Base-by-base conservation (phyloP, 1,140 invertebrate species). In the Leptonema lineaticorne region DNA sequence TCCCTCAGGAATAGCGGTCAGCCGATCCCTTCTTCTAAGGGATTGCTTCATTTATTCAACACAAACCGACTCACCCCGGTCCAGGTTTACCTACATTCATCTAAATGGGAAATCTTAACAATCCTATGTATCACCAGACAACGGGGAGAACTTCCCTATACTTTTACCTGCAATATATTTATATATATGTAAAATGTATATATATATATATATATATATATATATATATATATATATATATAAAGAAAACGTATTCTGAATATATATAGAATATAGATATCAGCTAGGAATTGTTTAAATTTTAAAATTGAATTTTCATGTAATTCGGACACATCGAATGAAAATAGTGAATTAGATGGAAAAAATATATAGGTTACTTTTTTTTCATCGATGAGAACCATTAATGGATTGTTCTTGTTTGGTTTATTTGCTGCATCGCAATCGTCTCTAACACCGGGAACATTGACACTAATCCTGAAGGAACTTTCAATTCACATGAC, bases 401-500 rank as follows among this genome's bases (percentile, higher is more conserved):
- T 18, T 70, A 70, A 70, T 70, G 69, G 69, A 67, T 22, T 63
- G 50, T 30, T 53, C 69, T 67, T 70, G 69, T 70, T 70, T 57
- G 48, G 37, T 62, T 69, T 67, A 67, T 63, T 70, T 37, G 28
- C 58, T 63, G 45, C 58, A 46, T 67, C 41, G 28, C 48, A 70
- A 67, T 70, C 63, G 45, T 28, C 58, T 28, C 69, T 50, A 70
- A 67, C 64, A 70, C 64, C 65, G 57, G 41, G n/a, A 59, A 26
- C 46, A 45, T 18, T 67, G 57, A 41, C 64, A 45, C 63, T 70
- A 70, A 70, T 70, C 69, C 64, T 29, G 62, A 67, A 70, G 60
- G 65, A 70, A 70, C 41, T 64, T 64, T 64, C 62, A 46, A 11
- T 41, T 50, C 62, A 46, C 27, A 41, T 45, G 59, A 26, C 69